Conservation (phyloP, 2,113 vertebrate species). For the Dinomys branickii region DNA sequence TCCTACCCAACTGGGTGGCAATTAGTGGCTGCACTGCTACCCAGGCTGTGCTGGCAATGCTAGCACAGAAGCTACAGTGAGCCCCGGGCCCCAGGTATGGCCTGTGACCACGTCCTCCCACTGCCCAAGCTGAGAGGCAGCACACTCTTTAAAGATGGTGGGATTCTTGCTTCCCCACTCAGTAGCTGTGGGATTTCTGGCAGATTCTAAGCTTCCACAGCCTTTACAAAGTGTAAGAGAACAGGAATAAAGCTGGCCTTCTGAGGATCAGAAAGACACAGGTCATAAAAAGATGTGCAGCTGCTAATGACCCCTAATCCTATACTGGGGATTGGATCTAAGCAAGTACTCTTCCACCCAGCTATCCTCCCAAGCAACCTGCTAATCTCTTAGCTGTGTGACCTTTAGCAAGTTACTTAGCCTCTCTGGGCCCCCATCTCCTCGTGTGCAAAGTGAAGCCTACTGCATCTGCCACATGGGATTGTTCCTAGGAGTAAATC, state of each 20-base stretch:
- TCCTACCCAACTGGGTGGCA: slow-evolving; percentile 56
- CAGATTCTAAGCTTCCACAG: not conserved
- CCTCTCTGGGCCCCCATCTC: not conserved
- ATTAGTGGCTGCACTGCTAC: slow-evolving; percentile 14
- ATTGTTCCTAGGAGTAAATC: not conserved
- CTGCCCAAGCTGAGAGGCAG: not conserved
- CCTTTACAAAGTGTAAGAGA: not conserved
- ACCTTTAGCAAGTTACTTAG: not conserved
- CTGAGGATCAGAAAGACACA: not conserved
- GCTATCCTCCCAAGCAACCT: not conserved
- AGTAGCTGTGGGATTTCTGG: not conserved
- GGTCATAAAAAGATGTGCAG: not conserved
- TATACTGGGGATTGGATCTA: not conserved
- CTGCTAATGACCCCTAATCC: not conserved
- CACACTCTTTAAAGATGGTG: not conserved
- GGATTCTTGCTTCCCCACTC: not conserved
- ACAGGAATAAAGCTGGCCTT: not conserved
- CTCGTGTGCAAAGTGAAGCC: not conserved
- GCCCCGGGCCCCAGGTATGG: not conserved
- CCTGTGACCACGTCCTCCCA: not conserved
- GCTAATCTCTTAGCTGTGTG: not conserved
- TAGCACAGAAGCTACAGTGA: not conserved
- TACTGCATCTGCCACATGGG: not conserved
- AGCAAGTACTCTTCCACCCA: not conserved
- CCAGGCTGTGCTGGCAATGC: not conserved